Conservation (phyloP, 23 tunicate species). For the Phallusia fumigata region DNA sequence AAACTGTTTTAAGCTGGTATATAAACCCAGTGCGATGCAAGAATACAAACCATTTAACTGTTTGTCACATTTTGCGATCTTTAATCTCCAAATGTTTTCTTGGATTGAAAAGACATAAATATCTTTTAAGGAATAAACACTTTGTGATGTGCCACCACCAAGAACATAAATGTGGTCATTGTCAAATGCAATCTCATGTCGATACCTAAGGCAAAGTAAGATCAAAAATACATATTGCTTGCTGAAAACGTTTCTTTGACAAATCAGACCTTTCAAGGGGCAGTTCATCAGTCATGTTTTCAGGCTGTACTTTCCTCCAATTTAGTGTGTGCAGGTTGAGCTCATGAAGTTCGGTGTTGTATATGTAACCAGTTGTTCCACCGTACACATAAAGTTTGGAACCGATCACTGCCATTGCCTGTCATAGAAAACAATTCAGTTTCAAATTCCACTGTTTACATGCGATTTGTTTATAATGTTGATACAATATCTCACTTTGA, state of each 20-base stretch:
- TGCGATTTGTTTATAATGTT: too few relatives aligned
- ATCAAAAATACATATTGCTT: not conserved
- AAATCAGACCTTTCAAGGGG: conserved; percentile 54
- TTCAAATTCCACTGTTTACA: too few relatives aligned
- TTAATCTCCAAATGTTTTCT: conserved; percentile 30
- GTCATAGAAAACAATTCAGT: not conserved
- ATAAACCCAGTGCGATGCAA: not conserved
- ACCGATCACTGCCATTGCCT: conserved; percentile 61
- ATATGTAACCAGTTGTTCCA: conserved; percentile 69
- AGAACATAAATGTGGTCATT: conserved; percentile 41
- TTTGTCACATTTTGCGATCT: conserved; percentile 43
- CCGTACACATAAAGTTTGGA: conserved; percentile 48
- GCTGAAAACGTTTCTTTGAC: not conserved
- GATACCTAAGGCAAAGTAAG: conserved; percentile 41
- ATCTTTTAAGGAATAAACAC: conserved; percentile 29
- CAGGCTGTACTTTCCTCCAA: conserved; percentile 53
- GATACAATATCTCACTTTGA: too few relatives aligned
- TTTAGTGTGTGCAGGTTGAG: conserved; percentile 40
- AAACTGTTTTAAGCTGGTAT: not conserved
- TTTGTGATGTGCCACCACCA: conserved; percentile 74
- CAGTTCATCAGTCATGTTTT: conserved; percentile 38
- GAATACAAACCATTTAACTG: not conserved
- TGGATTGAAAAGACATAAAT: conserved; percentile 38
- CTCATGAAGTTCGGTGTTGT: conserved; percentile 66
- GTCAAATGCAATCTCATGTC: conserved; percentile 66